Base-by-base conservation (phyloP, 2,888 invertebrate species). In the Artemia sp. region DNA sequence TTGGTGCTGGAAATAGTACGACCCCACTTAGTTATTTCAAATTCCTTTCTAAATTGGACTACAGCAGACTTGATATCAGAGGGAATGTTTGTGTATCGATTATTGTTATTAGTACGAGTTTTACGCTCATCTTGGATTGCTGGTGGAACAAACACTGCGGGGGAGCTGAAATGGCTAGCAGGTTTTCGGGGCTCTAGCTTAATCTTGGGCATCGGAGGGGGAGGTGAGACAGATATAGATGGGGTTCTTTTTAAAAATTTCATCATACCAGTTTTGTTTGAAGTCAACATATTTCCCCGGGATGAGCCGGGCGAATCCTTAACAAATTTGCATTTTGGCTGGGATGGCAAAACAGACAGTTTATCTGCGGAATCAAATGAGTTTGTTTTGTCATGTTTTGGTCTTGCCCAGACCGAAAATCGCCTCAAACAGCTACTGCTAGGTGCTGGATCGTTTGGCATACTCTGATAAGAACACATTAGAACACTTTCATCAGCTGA, bases 121-220 rank as follows among this genome's bases (percentile, higher is more conserved):
- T 11, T n/a, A n/a, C 64, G 64, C 38, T 38, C 38, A 38, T 38
- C 38, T 9, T 58, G 14, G 64, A 24, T n/a, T 58, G 64, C 64
- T n/a, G 11, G 14, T 24, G 64, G 64, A 58, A 19, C 64, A 10
- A 58, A 58, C 24, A 58, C 64, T 19, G n/a, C 24, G 8, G 64
- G 64, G n/a, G 64, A n/a, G 64, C 64, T 58, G 64, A 58, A 58
- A 58, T 58, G 64, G 24, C 64, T 58, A n/a, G 64, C 64, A n/a
- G 64, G 64, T 24, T 58, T 58, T 3, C 64, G 64, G 12, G 64
- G 14, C n/a, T n/a, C 64, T 1, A 2, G 14, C 8, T 9, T n/a
- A 38, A 38, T 38, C n/a, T 58, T 58, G 12, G 64, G 64, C 64
- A 58, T 58, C 2, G 64, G 64, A 58, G 64, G 64, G 10, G 64